These are phyloP conservation scores for Iphiclides podalirius DNA, from an alignment of 2,888 invertebrate species.

Conservation along the genomic window DNA sequence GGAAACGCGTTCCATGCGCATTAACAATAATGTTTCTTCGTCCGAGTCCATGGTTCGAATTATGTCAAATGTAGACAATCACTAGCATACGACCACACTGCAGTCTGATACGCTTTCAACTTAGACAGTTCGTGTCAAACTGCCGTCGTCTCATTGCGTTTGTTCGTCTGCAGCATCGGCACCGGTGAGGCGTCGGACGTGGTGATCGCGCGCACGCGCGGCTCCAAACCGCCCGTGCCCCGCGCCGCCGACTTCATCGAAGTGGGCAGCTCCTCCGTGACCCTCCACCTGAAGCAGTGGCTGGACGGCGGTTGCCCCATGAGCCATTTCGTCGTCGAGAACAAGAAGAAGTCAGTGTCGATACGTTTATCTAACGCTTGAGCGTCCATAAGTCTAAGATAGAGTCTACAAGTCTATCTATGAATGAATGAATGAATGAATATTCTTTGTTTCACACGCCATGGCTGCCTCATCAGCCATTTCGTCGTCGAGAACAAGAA, in stretches of 20 bases:
- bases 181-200: slow-evolving; percentile 95
- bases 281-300: slow-evolving; percentile 95
- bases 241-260: slow-evolving; percentile 94
- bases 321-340: slow-evolving; percentile 96
- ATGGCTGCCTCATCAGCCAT: slow-evolving; percentile 97
- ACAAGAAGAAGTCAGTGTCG: slow-evolving; percentile 88
- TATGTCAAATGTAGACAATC: no score
- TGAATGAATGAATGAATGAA: no score
- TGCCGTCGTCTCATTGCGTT: no score
- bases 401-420: no score
- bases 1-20: no score
- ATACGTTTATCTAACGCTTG: no score
- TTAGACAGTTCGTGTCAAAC: no score
- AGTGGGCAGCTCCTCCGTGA: slow-evolving; percentile 95
- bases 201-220: slow-evolving; percentile 93
- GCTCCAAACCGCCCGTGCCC: slow-evolving; percentile 95
- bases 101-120: no score
- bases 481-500: slow-evolving; percentile 97
- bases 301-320: slow-evolving; percentile 97
- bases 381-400: background rate
- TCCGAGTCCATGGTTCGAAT: no score
- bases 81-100: no score
- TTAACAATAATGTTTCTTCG: no score
- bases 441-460: no score
- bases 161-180: slow-evolving; percentile 92